phyloP scores from a whole-genome alignment of 2,797 vertebrate genomes.

The Myiothlypis coronata region DNA sequence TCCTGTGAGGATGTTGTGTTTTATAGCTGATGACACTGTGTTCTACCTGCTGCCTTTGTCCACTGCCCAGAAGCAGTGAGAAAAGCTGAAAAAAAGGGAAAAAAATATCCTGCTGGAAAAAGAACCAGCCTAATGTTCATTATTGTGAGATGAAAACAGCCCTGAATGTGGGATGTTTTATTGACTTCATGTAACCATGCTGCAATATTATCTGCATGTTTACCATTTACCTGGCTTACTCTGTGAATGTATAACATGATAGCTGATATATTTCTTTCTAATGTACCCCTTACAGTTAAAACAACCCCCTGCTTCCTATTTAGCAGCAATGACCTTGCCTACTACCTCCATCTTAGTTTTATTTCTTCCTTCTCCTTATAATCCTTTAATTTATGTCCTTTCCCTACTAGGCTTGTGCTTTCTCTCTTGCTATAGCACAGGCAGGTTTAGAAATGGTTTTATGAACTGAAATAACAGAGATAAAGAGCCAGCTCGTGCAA shows the following conservation, averaged over 20 bases:
- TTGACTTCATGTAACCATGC: neutral
- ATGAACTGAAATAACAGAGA: neutral
- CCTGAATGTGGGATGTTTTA: neutral
- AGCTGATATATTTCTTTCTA: neutral
- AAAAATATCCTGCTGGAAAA: neutral
- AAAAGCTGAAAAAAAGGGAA: neutral
- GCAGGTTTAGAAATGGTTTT: neutral
- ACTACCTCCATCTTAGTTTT: neutral
- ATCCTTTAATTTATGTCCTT: neutral
- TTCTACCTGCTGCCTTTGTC: slow-evolving; percentile 4
- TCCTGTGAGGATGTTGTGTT: neutral
- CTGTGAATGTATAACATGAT: neutral
- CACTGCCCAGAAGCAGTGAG: neutral
- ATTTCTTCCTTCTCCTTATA: neutral
- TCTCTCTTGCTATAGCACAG: neutral
- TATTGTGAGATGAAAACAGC: neutral
- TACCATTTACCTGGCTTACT: neutral
- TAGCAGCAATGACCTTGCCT: neutral
- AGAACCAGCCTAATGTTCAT: neutral
- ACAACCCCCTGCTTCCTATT: neutral
- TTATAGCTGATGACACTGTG: neutral
- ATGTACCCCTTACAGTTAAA: neutral
- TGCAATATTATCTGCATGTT: neutral
- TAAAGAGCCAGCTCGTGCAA: neutral
- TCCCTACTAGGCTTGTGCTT: neutral